Evolutionary conservation across 1,140 invertebrate species (phyloP).

Genomic region (Stegodyphus dumicola): DNA sequence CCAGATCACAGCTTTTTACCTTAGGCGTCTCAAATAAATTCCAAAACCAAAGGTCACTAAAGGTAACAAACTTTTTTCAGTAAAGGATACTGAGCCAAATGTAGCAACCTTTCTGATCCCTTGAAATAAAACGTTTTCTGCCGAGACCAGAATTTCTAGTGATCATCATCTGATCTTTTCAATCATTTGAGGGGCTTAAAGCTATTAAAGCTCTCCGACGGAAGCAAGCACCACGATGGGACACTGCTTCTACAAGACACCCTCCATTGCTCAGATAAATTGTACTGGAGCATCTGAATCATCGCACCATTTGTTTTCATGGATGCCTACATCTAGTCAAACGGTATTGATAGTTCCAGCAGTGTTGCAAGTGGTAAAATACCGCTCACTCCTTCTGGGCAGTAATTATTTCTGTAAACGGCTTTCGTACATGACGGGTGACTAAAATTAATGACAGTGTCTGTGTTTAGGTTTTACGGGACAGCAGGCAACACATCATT

Average conservation of each 20-base stretch:
- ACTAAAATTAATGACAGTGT: conserved; percentile 49
- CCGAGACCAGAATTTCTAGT: no score
- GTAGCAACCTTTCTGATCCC: no score
- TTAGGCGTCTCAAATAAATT: no score
- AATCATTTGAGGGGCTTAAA: neutral
- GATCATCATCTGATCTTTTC: neutral
- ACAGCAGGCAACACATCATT: conserved; percentile 24
- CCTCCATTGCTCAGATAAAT: neutral
- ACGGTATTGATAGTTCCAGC: conserved; percentile 40
- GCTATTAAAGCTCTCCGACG: neutral
- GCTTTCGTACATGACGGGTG: conserved; percentile 18
- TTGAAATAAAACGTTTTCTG: no score
- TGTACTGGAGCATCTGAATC: conserved; percentile 3
- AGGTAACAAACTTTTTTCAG: no score
- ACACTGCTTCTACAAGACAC: neutral
- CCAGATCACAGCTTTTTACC: no score
- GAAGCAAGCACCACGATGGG: neutral
- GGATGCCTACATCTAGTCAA: conserved; percentile 5
- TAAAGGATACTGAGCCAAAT: no score
- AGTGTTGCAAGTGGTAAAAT: conserved; percentile 17
- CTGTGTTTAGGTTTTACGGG: neutral
- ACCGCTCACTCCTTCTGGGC: neutral
- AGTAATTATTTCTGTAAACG: conserved; percentile 46
- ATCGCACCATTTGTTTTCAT: neutral
- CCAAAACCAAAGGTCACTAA: no score